phyloP scores from a whole-genome alignment of 2,797 vertebrate genomes.

The Notamacropus eugenii region DNA sequence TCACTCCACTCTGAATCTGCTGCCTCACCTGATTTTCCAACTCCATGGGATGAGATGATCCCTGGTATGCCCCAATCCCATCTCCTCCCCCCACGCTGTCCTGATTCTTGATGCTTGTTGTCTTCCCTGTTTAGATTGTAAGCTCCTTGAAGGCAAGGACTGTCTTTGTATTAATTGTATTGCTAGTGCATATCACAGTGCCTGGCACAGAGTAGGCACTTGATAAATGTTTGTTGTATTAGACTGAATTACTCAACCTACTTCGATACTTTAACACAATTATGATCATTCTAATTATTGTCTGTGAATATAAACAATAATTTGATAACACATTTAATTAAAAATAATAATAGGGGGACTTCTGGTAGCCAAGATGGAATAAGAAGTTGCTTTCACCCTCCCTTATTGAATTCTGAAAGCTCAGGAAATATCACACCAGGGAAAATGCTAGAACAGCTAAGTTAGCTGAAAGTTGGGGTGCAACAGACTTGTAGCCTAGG shows the following conservation, averaged over 20 bases:
- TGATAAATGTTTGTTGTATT: background rate
- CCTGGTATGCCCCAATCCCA: background rate
- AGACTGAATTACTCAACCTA: background rate
- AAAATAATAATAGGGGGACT: background rate
- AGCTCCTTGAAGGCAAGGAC: too few species aligned
- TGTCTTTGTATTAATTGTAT: background rate
- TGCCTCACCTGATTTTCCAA: background rate
- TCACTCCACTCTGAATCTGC: background rate
- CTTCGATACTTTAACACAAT: background rate
- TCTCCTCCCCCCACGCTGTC: background rate
- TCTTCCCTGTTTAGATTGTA: too few species aligned
- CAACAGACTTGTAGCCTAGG: too few species aligned
- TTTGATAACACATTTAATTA: background rate
- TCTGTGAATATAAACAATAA: background rate
- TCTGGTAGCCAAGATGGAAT: too few species aligned
- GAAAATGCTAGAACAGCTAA: too few species aligned
- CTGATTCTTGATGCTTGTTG: background rate
- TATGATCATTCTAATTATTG: background rate
- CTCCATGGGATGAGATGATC: background rate
- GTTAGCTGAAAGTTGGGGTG: too few species aligned
- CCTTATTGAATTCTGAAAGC: too few species aligned
- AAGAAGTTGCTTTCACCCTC: too few species aligned
- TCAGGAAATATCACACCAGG: too few species aligned
- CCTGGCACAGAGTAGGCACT: background rate
- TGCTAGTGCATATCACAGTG: background rate